Base-by-base conservation (phyloP, 2,888 invertebrate species). In the Pristionchus maxplancki region DNA sequence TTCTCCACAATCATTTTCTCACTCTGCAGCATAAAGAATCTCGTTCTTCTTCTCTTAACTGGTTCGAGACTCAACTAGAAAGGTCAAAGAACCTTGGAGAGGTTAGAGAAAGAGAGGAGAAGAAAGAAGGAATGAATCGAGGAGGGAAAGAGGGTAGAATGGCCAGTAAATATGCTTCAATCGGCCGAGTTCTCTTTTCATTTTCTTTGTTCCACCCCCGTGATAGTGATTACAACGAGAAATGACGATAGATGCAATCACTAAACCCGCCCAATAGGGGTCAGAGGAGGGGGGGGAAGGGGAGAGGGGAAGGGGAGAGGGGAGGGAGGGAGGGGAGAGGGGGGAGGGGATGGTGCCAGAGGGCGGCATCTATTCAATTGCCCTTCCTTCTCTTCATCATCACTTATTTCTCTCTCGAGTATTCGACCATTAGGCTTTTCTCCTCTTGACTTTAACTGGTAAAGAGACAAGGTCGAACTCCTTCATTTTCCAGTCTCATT, bases 401-500 rank as follows among this genome's bases (percentile, higher is more conserved):
- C 28, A 6, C 58, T 17, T 17, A 58, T 40, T 37, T 74, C 9
- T 17, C 40, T 74, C 40, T 74, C 40, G 31, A 74, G 37, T 40
- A 24, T 17, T 40, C 20, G 34, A 74, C 71, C 40, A 74, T 74
- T 74, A 74, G 71, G 40, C 71, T 40, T 8, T 40, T 67, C 34
- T 28, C 8, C 71, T 74, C 71, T 74, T 74, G 40, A 74, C 37
- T 40, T 37, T 40, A 15, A 40, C 37, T 40, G 8, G 31, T 67
- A 67, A 67, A 31, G 67, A 67, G 24, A 74, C 71, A 74, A 74
- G 71, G 71, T 74, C 71, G 40, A 74, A 74, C 71, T 74, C 71
- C 71, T 74, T 67, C 13, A 67, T 67, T 74, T 74, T 40, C 71
- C 24, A 20, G 37, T 74, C 71, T 40, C 71, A 74, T 74, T 74